These are phyloP conservation scores for Hippopotamyrus pictus DNA, from an alignment of 2,797 vertebrate species.

Conservation along the genomic window DNA sequence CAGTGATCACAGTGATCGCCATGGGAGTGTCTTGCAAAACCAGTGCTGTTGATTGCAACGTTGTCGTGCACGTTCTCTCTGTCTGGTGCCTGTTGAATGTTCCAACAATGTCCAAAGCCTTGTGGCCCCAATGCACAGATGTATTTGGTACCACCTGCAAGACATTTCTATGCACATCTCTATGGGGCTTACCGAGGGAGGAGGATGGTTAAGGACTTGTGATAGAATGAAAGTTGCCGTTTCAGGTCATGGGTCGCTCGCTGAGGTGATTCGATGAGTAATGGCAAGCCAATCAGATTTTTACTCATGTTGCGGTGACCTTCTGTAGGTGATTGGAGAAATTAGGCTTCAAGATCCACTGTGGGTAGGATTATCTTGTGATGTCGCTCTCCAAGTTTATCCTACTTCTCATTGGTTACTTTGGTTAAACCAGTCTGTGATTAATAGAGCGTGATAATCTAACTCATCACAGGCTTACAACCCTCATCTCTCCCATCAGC, in stretches of 20 bases:
- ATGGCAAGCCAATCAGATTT: neutral
- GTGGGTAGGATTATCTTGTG: slow-evolving; percentile 3
- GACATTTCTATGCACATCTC: too few relatives aligned
- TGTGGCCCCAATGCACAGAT: neutral
- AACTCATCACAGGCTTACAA: neutral
- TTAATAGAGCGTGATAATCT: slow-evolving; percentile 3
- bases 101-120: neutral
- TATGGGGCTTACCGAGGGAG: neutral
- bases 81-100: neutral
- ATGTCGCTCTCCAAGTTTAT: neutral
- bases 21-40: neutral
- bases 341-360: neutral
- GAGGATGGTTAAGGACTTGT: too few relatives aligned
- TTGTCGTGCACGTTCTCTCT: neutral
- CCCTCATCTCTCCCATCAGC: neutral
- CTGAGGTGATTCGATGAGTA: neutral
- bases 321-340: slow-evolving; percentile 3
- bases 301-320: neutral
- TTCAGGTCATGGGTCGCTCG: neutral
- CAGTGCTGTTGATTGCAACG: neutral
- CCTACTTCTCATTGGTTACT: neutral
- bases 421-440: neutral
- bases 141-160: neutral
- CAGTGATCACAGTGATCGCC: neutral
- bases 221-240: neutral